Base-by-base conservation (phyloP, 2,113 vertebrate species). In the Chloebia gouldiae region DNA sequence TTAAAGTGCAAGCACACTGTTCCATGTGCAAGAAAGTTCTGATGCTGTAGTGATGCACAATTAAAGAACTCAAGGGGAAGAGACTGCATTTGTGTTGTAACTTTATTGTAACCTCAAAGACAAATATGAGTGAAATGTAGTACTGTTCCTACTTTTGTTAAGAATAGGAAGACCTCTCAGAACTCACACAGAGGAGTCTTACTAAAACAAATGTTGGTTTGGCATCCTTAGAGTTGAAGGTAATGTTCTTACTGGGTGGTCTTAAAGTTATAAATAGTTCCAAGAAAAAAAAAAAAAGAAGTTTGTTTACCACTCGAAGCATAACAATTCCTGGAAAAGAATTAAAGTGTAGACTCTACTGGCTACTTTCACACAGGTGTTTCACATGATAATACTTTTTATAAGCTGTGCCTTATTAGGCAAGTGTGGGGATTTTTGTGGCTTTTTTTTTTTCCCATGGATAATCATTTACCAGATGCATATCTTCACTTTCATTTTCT, bases 251-350 rank as follows among this genome's bases (percentile, higher is more conserved):
- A 53, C 39, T 92, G 85, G 71, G 70, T 95, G 85, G 85, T 91
- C 87, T 66, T 83, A 64, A 71, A 54, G n/a, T 33, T 94, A 93
- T 93, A 86, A 95, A 94, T 95, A 92, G 65, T 89, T 84, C 6
- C 21, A 84, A 63, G n/a, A 11, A 79, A 77, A 80, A 83, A 77
- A 3, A 20, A 79, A 77, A 80, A 83, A 77, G 3, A 20, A 13
- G 18, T 8, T 82, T 82, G 35, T 90, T 92, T 93, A 81, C 63
- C 42, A 61, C 71, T 92, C 35, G 54, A 83, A 86, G 57, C 39
- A 17, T 81, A 78, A 83, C 54, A 90, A 31, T 78, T 73, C n/a
- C 78, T 93, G 40, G 33, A 33, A 80, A 86, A 79, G 47, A 54
- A 39, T 8, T 88, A 35, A 72, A 73, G 33, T 68, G 19, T 76